Percentiles rank a stretch among this genome's conserved stretches.
Conservation (phyloP, 2,888 invertebrate species). For the Agonum fuliginosum region DNA sequence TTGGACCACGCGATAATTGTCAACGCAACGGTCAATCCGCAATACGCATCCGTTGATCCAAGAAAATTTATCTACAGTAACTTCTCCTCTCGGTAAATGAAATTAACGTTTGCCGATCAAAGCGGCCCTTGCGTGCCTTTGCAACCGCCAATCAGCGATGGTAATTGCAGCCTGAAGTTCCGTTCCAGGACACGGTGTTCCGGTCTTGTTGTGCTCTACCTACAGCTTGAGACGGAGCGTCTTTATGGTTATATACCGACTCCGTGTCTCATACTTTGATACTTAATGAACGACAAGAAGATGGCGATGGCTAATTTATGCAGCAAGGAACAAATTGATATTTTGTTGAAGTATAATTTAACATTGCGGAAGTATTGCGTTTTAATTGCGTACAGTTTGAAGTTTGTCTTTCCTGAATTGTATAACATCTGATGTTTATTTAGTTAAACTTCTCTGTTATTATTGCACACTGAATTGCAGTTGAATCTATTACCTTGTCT, state of each 20-base stretch:
- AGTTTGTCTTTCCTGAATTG: too few relatives aligned
- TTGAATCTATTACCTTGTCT: too few relatives aligned
- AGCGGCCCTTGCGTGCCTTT: conserved; percentile 44
- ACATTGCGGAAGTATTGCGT: background rate
- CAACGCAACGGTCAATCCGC: too few relatives aligned
- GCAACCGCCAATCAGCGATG: conserved; percentile 57
- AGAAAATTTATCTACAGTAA: conserved; percentile 55
- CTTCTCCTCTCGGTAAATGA: conserved; percentile 52
- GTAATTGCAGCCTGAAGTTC: conserved; percentile 56
- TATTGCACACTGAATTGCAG: too few relatives aligned
- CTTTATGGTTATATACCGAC: too few relatives aligned
- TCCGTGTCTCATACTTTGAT: background rate
- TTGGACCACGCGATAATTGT: too few relatives aligned
- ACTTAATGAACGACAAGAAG: conserved; percentile 7
- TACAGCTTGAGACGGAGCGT: background rate
- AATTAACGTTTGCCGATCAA: conserved; percentile 56
- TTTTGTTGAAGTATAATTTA: conserved; percentile 18
- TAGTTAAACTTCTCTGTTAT: too few relatives aligned
- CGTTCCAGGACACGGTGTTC: conserved; percentile 36
- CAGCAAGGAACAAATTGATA: conserved; percentile 17
- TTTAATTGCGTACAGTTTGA: too few relatives aligned
- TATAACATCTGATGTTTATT: too few relatives aligned
- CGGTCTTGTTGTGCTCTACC: conserved; percentile 17
- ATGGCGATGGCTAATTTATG: conserved; percentile 12
- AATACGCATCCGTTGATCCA: too few relatives aligned